These are phyloP conservation scores for Diarsia rubi DNA, from an alignment of 2,888 invertebrate species.

Conservation along the genomic window DNA sequence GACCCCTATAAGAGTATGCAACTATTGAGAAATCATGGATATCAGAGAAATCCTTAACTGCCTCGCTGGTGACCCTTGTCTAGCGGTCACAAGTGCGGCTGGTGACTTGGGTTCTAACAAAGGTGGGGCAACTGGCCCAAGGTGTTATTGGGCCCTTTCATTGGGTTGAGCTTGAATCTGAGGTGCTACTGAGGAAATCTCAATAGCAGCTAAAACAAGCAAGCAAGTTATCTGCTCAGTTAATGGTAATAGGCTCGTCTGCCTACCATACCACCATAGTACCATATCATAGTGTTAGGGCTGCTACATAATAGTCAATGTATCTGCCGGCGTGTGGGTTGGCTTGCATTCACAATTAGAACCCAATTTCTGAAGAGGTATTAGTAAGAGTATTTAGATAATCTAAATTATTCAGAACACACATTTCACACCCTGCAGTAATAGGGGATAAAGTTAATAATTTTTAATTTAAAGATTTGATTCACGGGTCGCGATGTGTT, in stretches of 20 bases:
- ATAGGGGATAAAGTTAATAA: neutral
- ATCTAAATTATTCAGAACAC: neutral
- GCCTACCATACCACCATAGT: too few species aligned
- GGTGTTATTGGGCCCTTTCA: too few species aligned
- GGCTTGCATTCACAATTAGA: neutral
- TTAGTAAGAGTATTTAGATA: neutral
- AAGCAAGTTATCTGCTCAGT: neutral
- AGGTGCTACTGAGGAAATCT: too few species aligned
- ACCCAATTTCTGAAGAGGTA: neutral
- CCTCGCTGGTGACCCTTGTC: neutral
- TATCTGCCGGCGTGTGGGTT: neutral
- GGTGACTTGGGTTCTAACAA: neutral
- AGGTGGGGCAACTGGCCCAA: neutral
- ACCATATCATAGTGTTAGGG: too few species aligned
- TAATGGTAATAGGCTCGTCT: neutral
- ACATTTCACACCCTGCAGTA: neutral
- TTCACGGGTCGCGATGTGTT: too few species aligned
- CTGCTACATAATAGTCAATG: too few species aligned
- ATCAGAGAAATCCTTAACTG: conserved; percentile 7
- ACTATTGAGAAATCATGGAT: conserved; percentile 15
- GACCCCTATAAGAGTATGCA: neutral
- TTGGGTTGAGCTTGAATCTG: too few species aligned
- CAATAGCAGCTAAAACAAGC: neutral
- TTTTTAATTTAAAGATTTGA: neutral
- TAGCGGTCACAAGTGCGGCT: neutral